phyloP scores from a whole-genome alignment of 2,113 vertebrate genomes.

The Silurus asotus region DNA sequence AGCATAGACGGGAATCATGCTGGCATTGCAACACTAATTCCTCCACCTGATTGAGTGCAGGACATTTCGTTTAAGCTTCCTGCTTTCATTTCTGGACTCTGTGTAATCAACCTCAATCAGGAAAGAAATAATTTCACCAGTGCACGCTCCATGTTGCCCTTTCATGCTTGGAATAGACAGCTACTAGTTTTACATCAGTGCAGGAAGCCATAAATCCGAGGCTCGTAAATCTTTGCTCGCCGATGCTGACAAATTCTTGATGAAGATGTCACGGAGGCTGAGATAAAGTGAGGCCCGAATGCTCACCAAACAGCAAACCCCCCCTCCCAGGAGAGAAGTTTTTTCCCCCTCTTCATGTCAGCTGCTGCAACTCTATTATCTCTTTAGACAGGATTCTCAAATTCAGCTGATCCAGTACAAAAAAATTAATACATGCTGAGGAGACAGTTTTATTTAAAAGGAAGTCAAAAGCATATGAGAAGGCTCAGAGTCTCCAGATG shows the following conservation, averaged over 20 bases:
- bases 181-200: slow-evolving; percentile 55
- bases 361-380: slow-evolving; percentile 41
- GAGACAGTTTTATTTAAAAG: slow-evolving; percentile 34
- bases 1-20: background rate
- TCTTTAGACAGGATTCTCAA: slow-evolving; percentile 20
- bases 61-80: slow-evolving; percentile 17
- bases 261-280: slow-evolving; percentile 74
- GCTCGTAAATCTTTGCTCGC: slow-evolving; percentile 71
- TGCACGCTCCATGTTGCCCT: slow-evolving; percentile 25
- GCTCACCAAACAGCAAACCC: slow-evolving; percentile 18
- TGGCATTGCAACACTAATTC: background rate
- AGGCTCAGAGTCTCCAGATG: slow-evolving; percentile 37
- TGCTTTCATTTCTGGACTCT: slow-evolving; percentile 32
- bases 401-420: slow-evolving; percentile 49
- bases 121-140: slow-evolving; percentile 31
- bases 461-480: slow-evolving; percentile 8
- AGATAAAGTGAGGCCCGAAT: slow-evolving; percentile 67
- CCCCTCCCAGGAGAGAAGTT: background rate
- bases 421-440: slow-evolving; percentile 40
- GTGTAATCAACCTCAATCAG: slow-evolving; percentile 48
- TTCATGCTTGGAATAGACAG: slow-evolving; percentile 46
- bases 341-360: background rate
- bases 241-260: slow-evolving; percentile 76
- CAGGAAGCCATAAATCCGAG: slow-evolving; percentile 62
- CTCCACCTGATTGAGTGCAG: background rate